Percentiles rank a stretch among this genome's conserved stretches.
Evolutionary conservation across 2,797 vertebrate species (phyloP).

Genomic region (Eulemur coronatus): DNA sequence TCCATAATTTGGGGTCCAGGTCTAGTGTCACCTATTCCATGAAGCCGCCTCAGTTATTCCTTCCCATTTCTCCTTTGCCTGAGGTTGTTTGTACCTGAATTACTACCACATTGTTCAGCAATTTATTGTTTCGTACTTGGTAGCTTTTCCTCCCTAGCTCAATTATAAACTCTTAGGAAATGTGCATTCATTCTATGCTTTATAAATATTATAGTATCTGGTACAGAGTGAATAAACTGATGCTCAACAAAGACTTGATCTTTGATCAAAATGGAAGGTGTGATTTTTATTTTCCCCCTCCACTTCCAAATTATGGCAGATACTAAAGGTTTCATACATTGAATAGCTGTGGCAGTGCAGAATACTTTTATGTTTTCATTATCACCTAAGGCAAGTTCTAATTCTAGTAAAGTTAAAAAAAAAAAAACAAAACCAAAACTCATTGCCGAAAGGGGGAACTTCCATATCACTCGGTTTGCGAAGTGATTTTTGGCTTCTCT

Average conservation of each 20-base stretch:
- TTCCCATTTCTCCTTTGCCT: neutral
- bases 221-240: neutral
- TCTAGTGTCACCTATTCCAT: neutral
- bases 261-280: neutral
- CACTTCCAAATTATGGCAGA: neutral
- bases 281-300: neutral
- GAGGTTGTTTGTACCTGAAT: neutral
- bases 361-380: neutral
- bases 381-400: neutral
- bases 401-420: neutral
- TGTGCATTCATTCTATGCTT: neutral
- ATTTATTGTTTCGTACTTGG: neutral
- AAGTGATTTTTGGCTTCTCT: slow-evolving; percentile 36
- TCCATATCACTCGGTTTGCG: neutral
- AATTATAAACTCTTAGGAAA: neutral
- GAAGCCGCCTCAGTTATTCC: neutral
- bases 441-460: neutral
- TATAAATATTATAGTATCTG: neutral
- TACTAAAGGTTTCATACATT: neutral
- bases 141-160: neutral
- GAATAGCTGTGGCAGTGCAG: neutral
- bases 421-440: neutral
- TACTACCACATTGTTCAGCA: neutral
- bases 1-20: neutral
- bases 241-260: neutral